Evolutionary conservation across 1,140 invertebrate genomes (phyloP), one percentile per base, ranked within the genome.

Genomic region (Mya arenaria): DNA sequence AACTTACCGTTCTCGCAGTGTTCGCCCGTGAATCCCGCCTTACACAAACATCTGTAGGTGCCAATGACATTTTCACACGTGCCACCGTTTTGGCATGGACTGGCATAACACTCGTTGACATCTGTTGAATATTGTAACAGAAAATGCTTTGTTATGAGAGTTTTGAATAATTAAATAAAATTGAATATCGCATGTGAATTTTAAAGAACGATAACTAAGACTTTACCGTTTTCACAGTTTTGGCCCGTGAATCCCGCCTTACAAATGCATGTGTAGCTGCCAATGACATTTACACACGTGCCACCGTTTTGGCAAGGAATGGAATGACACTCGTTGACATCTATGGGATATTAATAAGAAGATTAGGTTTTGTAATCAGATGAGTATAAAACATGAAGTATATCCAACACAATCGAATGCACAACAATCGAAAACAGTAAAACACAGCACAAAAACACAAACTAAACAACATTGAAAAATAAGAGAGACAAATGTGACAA

Each of bases 231-330:
- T 15, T 72, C 32, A 75, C 84, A 85, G 52, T 66, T 56, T 30
- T n/a, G 74, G 15, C 85, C 85, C 25, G 72, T 77, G 52, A 73
- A 86, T 34, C 96, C 97, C 5, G 95, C 94, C 56, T 95, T 94
- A 92, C 98, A 98, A 23, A 96, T 95, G 89, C 97, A 98, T 34
- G 68, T 55, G 39, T 80, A 87, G 32, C 52, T 48, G n/a, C 69
- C 63, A 4, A 81, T 52, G 19, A 58, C 23, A 19, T 85, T 78
- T 13, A 65, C 32, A 30, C 85, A 87, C 25, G 62, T 83, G 8
- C 36, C 85, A 48, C 79, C 71, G 44, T 87, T 85, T 44, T 66
- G 52, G 73, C 85, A 87, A 2, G 85, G 85, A 32, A 34, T 36
- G 3, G 72, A 74, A 0, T 34, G 10, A 62, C 85, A 87, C 32